A percentile compares a stretch with the other conserved stretches of the same genome.
Evolutionary conservation across 2,888 invertebrate genomes (phyloP).

Genomic region (Schizaphis graminum): DNA sequence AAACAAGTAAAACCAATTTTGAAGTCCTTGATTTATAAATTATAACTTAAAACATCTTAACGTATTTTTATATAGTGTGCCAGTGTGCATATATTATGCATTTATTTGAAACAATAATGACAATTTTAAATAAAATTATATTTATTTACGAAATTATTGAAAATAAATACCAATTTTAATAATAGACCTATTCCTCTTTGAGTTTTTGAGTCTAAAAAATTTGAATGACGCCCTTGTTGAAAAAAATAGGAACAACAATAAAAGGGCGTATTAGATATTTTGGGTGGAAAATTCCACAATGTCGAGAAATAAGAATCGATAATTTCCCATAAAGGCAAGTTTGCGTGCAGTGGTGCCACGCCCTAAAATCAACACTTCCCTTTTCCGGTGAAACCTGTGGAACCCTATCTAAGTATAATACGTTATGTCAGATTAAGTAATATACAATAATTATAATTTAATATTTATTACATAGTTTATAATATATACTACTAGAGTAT

Average conservation of each 20-base stretch:
- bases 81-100: not conserved
- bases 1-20: not conserved
- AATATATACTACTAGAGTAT: not conserved
- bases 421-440: not conserved
- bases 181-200: not conserved
- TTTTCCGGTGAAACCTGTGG: slow-evolving; percentile 54
- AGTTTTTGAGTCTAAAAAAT: not conserved
- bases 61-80: not conserved
- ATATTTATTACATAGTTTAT: not conserved
- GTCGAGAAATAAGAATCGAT: slow-evolving; percentile 58
- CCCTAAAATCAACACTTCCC: slow-evolving; percentile 52
- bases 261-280: slow-evolving; percentile 58
- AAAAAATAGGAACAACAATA: slow-evolving; percentile 51
- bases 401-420: not conserved
- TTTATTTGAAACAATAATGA: not conserved
- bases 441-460: slow-evolving; percentile 19
- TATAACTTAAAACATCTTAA: not conserved
- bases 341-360: slow-evolving; percentile 62
- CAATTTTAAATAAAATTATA: not conserved
- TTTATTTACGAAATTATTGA: not conserved
- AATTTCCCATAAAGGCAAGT: slow-evolving; percentile 39
- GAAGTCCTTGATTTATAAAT: not conserved
- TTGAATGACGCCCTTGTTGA: not conserved
- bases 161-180: not conserved
- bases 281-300: slow-evolving; percentile 54